These are phyloP conservation scores for Bhutanitis thaidina DNA, from an alignment of 2,888 invertebrate genomes.

Conservation along the genomic window DNA sequence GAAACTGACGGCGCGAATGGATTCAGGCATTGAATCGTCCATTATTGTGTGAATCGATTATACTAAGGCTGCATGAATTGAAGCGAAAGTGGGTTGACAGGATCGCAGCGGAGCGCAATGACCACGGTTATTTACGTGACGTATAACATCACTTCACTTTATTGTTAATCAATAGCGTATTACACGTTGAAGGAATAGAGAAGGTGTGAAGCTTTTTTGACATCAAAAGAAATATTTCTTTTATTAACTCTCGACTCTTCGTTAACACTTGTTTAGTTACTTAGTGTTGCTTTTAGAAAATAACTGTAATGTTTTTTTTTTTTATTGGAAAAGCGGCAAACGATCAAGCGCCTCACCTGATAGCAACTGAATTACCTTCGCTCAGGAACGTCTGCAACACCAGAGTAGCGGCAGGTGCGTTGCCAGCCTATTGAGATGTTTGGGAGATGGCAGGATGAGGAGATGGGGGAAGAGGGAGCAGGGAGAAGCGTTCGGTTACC, in stretches of 20 bases:
- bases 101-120: constrained; percentile 1
- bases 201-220: constrained; percentile 1
- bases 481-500: too few species aligned
- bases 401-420: too few species aligned
- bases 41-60: constrained; percentile 12
- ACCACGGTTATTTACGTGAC: not conserved
- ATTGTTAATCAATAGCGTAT: constrained; percentile 12
- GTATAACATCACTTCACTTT: constrained; percentile 12
- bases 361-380: too few species aligned
- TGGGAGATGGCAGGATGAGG: too few species aligned
- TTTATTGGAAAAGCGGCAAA: too few species aligned
- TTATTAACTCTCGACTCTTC: not conserved
- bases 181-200: constrained; percentile 5
- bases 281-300: too few species aligned
- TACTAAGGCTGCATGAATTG: constrained; percentile 5
- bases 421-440: too few species aligned
- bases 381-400: too few species aligned
- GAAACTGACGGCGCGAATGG: constrained; percentile 19
- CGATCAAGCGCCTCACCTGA: too few species aligned
- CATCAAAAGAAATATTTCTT: not conserved
- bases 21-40: constrained; percentile 5
- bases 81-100: constrained; percentile 20
- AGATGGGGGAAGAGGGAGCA: too few species aligned
- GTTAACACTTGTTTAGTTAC: too few species aligned
- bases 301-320: too few species aligned